These are phyloP conservation scores for Tragelaphus imberbis DNA, from an alignment of 2,113 vertebrate species.

Conservation along the genomic window DNA sequence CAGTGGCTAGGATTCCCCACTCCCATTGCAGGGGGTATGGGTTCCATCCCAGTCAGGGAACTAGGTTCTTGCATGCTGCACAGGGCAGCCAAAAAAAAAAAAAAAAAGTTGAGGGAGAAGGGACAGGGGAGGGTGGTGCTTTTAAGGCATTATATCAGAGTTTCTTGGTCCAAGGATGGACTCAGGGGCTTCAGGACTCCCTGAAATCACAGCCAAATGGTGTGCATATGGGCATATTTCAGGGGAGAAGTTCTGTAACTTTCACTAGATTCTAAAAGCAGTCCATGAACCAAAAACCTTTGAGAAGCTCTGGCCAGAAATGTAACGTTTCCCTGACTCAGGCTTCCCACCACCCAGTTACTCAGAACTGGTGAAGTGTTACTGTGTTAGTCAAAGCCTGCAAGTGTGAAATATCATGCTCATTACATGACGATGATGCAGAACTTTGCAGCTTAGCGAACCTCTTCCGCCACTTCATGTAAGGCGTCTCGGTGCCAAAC, in stretches of 20 bases:
- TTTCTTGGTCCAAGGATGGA: neutral
- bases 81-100: neutral
- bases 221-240: neutral
- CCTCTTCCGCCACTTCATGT: neutral
- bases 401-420: slow-evolving; percentile 13
- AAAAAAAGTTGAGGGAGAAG: neutral
- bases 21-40: neutral
- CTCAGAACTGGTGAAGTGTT: neutral
- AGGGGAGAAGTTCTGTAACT: neutral
- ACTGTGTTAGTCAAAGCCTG: neutral
- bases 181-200: neutral
- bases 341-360: neutral
- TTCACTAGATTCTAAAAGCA: neutral
- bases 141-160: neutral
- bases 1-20: neutral
- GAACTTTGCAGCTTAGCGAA: neutral
- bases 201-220: neutral
- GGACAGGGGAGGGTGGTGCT: rapidly evolving
- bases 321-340: slow-evolving; percentile 4
- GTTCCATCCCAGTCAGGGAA: neutral
- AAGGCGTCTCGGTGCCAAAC: neutral
- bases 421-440: neutral
- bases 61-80: neutral
- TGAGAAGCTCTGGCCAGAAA: neutral
- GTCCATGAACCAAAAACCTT: neutral